Percentiles rank a stretch among this genome's conserved stretches.
These are phyloP conservation scores for Clitarchus hookeri DNA, from an alignment of 2,888 invertebrate species.

Conservation along the genomic window DNA sequence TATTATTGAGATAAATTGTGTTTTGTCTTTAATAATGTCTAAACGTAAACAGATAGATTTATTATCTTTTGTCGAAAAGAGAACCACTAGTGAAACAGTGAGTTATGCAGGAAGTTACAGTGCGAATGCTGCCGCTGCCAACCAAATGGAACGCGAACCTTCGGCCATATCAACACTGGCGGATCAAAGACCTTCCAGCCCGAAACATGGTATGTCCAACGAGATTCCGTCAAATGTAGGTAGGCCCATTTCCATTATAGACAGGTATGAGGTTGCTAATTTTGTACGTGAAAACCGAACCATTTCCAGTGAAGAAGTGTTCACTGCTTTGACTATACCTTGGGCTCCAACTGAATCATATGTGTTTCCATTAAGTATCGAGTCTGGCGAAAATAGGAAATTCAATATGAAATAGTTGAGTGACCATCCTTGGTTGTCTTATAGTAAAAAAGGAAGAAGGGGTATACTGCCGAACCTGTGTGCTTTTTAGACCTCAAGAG, in stretches of 20 bases:
- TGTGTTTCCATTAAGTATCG: not conserved
- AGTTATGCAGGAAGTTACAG: not conserved
- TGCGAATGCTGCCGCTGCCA: not conserved
- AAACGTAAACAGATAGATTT: not conserved
- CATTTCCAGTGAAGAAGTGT: not conserved
- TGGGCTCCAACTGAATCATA: constrained; percentile 1
- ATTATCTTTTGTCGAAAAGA: not conserved
- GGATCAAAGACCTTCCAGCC: not conserved
- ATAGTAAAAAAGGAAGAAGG: constrained; percentile 12
- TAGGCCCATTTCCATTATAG: not conserved
- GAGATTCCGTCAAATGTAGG: not conserved
- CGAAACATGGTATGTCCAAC: not conserved
- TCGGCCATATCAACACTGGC: not conserved
- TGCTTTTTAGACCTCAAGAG: not conserved
- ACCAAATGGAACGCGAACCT: not conserved
- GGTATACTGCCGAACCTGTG: not conserved
- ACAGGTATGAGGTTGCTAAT: not conserved
- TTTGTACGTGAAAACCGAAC: not conserved
- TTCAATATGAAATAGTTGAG: not conserved
- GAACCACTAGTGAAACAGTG: not conserved
- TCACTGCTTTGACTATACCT: not conserved
- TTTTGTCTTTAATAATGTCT: not conserved
- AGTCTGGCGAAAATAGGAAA: not conserved
- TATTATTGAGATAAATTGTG: not conserved
- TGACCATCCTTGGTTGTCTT: constrained; percentile 4